Evolutionary conservation across 2,113 vertebrate species (phyloP), one percentile per base, ranked within the genome.

Genomic region (Proterorhinus semilunaris): DNA sequence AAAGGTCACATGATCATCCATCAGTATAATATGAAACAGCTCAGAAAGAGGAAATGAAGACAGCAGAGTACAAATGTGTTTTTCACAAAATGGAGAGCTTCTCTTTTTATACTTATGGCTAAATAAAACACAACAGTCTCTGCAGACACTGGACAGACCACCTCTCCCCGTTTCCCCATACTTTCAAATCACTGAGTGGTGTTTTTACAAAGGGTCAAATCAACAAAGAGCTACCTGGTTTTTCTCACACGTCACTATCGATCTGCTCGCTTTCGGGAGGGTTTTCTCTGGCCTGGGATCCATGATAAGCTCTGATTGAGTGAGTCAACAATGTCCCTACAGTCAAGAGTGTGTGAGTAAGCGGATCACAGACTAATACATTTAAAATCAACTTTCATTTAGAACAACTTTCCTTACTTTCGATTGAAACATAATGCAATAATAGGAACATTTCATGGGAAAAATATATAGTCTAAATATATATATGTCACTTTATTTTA

Each of bases 191-290:
- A 67, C 12, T 61, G 48, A 75, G n/a, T 6, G 13, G 21, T 12
- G 50, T 54, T 76, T 57, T 17, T 6, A 59, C 61, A 13, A 62
- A 51, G 49, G 62, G 15, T 74, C 52, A 42, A 62, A 75, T 52
- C 57, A 73, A 15, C 51, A 43, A 44, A 47, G 69, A 17, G 71
- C 61, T 71, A 73, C 64, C 72, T 79, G 58, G 52, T 66, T 46
- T 65, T 85, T 87, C 87, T 86, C 87, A 86, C 79, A 83, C 82
- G 77, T 80, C 61, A 66, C 68, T 87, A 83, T 86, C 85, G 83
- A 75, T 72, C 68, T 74, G 62, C 15, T 68, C 66, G 11, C 57
- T 75, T 78, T 46, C 21, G 66, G 43, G 16, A 76, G 75, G n/a
- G 57, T 53, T 78, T 61, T 81, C 73, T 74, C 82, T 83, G 62